A percentile compares a stretch with the other conserved stretches of the same genome.
These are phyloP conservation scores for Indri indri DNA, from an alignment of 2,113 vertebrate genomes.

Conservation along the genomic window DNA sequence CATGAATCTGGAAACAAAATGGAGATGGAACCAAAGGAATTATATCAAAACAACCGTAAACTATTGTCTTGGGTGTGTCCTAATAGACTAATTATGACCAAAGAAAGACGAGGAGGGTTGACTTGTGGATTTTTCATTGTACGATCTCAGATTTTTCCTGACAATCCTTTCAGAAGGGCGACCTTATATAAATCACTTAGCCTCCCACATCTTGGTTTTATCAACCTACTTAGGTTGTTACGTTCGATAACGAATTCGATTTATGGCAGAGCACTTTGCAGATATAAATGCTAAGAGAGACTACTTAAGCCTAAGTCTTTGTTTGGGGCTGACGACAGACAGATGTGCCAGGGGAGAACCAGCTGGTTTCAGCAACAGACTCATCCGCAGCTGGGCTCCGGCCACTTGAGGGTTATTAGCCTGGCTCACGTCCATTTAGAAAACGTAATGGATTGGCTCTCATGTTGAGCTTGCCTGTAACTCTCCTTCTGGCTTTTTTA, in stretches of 20 bases:
- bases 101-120: background rate
- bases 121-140: background rate
- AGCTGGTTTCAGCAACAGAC: slow-evolving; percentile 41
- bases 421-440: slow-evolving; percentile 30
- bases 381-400: background rate
- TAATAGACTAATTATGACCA: background rate
- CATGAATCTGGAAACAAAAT: background rate
- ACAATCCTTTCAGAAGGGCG: background rate
- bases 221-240: slow-evolving; percentile 10
- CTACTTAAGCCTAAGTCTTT: slow-evolving; percentile 51
- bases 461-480: background rate
- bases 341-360: background rate
- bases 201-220: background rate
- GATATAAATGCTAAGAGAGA: slow-evolving; percentile 35
- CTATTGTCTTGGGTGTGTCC: background rate
- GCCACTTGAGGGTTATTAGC: background rate
- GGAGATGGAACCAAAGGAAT: background rate
- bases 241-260: slow-evolving; percentile 16
- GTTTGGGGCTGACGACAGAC: slow-evolving; percentile 9
- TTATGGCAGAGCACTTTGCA: slow-evolving; percentile 60
- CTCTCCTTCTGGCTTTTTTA: background rate
- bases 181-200: background rate
- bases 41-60: background rate
- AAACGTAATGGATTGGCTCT: background rate
- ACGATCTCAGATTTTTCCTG: background rate